Base-by-base conservation (phyloP, 1,140 invertebrate species). In the Eciton burchellii region DNA sequence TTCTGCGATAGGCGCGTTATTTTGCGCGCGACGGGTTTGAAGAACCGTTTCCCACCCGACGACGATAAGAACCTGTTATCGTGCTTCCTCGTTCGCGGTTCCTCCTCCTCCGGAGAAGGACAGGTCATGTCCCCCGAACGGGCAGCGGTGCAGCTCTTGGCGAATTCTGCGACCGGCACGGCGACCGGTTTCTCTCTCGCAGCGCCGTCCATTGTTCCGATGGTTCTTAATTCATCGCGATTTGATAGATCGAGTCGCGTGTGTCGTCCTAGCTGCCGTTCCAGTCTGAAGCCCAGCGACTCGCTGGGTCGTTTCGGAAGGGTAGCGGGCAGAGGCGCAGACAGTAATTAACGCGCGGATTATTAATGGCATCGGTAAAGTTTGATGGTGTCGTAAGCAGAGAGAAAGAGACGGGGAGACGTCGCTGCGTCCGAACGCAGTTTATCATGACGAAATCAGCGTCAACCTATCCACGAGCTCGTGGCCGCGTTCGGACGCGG, bases 401-500 rank as follows among this genome's bases (percentile, higher is more conserved):
- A 45, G 45, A 79, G n/a, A n/a, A n/a, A n/a, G n/a, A n/a, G n/a
- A n/a, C n/a, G n/a, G n/a, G n/a, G n/a, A n/a, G 21, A 24, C 68
- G 56, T 45, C 57, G 29, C 16, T 11, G 54, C 35, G n/a, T n/a
- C n/a, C 16, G 9, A n/a, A 21, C 2, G n/a, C 12, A 14, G 24
- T 41, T 16, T 43, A 26, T 11, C 9, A 16, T 21, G 68, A 59
- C 59, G 21, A 77, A 45, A 63, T 81, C 56, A 57, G 26, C 43
- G 57, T 45, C 26, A 41, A 70, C 54, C 74, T 86, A 84, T 86
- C 84, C 84, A 82, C 74, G 74, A 70, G 35, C 43, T n/a, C 21
- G 72, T 11, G 14, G 66, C 35, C 29, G 68, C 35, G 73, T 54
- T 62, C 60, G 62, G 83, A 68, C 82, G 76, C 82, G 82, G 84